A percentile compares a stretch with the other conserved stretches of the same genome.
Conservation (phyloP, 2,113 vertebrate species). For the Petrocephalus microphthalmus region DNA sequence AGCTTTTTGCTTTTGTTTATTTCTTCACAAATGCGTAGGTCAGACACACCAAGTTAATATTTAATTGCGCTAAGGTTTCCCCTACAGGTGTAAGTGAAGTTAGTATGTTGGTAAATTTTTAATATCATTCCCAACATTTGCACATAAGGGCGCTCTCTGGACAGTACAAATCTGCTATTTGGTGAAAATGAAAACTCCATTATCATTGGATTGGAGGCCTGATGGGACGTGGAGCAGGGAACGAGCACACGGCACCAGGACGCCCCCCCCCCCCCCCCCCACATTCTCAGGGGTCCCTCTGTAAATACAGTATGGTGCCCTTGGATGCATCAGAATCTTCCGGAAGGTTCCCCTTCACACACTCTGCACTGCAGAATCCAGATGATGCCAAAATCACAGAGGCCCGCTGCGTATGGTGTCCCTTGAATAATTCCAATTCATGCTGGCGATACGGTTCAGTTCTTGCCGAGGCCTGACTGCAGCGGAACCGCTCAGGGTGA, state of each 20-base stretch:
- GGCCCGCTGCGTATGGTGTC: background rate
- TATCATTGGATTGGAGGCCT: background rate
- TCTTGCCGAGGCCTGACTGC: background rate
- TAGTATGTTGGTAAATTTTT: background rate
- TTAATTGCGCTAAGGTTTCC: background rate
- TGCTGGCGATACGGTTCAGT: constrained; percentile 3
- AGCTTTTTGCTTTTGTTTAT: background rate
- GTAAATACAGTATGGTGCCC: background rate
- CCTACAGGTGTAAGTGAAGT: background rate
- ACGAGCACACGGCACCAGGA: background rate
- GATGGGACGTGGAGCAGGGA: background rate
- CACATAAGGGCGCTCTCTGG: background rate
- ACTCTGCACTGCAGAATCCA: background rate
- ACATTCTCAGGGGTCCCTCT: background rate
- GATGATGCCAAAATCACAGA: background rate
- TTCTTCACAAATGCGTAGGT: background rate
- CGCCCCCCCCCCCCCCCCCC: background rate
- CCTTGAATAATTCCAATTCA: constrained; percentile 21
- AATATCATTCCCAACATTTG: background rate
- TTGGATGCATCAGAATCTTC: constrained; percentile 4
- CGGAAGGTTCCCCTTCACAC: background rate
- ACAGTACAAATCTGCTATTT: background rate
- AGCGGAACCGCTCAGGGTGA: background rate
- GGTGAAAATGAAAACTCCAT: background rate
- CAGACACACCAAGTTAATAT: background rate